Percentiles rank a stretch among this genome's conserved stretches.
Conservation (phyloP, 2,113 vertebrate species). For the Accipiter cooperii region DNA sequence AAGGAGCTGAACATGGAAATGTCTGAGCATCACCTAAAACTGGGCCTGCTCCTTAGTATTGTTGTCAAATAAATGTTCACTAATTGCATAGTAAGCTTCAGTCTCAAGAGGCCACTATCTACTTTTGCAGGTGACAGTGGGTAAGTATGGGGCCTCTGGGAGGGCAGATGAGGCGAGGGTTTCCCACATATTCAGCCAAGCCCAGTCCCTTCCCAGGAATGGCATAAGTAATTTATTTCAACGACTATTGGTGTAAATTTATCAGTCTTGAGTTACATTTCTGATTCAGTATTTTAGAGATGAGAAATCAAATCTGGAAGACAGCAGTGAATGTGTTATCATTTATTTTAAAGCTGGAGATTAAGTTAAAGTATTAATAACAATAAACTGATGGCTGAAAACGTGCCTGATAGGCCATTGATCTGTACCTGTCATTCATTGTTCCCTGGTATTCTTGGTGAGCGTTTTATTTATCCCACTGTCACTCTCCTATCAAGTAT, state of each 20-base stretch:
- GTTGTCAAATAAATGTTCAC: neutral
- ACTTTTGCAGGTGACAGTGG: neutral
- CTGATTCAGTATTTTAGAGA: neutral
- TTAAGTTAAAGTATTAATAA: constrained; percentile 52
- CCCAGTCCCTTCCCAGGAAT: neutral
- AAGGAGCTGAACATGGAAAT: neutral
- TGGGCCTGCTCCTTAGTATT: neutral
- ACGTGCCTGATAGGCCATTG: constrained; percentile 30
- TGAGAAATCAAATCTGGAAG: constrained; percentile 24
- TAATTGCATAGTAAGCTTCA: neutral
- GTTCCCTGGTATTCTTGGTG: neutral
- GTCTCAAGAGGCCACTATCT: neutral
- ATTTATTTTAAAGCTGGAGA: constrained; percentile 43
- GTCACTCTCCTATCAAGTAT: neutral
- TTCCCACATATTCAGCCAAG: neutral
- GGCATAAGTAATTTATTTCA: neutral
- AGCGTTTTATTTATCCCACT: constrained; percentile 1
- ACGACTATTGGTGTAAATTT: neutral
- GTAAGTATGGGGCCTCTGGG: accelerated
- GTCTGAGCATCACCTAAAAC: neutral
- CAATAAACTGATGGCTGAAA: constrained; percentile 27
- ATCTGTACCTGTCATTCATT: constrained; percentile 35
- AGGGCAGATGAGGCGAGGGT: neutral
- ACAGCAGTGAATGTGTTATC: neutral
- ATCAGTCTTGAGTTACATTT: neutral